Evolutionary conservation across 2,797 vertebrate genomes (phyloP).

Genomic region (Rhodeus uyekii): DNA sequence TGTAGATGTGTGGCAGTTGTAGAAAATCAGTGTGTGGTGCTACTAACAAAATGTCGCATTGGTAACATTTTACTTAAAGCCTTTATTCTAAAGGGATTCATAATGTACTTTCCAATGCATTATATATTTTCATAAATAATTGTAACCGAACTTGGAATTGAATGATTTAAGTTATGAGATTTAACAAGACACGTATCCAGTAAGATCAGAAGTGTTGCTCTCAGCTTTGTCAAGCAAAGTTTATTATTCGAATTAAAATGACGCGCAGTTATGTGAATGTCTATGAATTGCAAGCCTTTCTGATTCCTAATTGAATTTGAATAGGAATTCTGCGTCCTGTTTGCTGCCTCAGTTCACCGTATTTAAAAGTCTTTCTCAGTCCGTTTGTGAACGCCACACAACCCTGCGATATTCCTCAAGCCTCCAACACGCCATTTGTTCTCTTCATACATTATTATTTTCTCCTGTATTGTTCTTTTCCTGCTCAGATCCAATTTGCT

Average conservation of each 20-base stretch:
- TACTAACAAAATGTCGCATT: neutral
- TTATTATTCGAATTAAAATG: neutral
- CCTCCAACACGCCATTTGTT: neutral
- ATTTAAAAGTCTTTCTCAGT: neutral
- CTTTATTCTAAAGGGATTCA: neutral
- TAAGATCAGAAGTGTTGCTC: neutral
- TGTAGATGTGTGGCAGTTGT: neutral
- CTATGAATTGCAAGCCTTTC: neutral
- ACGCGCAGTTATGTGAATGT: neutral
- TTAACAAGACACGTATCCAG: neutral
- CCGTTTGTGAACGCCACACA: neutral
- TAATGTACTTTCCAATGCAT: neutral
- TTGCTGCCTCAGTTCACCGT: neutral
- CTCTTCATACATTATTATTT: neutral
- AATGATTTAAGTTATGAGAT: neutral
- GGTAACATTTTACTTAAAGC: neutral
- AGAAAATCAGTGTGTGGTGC: too few species aligned
- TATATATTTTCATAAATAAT: neutral
- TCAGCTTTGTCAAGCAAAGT: neutral
- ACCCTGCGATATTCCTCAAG: neutral
- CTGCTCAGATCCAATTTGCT: conserved; percentile 25
- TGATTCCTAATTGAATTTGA: neutral
- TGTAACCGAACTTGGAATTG: neutral
- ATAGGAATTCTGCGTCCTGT: neutral
- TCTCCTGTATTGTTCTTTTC: conserved; percentile 18